Conservation (phyloP, 1,140 invertebrate genomes). For the Conopomorpha cramerella region DNA sequence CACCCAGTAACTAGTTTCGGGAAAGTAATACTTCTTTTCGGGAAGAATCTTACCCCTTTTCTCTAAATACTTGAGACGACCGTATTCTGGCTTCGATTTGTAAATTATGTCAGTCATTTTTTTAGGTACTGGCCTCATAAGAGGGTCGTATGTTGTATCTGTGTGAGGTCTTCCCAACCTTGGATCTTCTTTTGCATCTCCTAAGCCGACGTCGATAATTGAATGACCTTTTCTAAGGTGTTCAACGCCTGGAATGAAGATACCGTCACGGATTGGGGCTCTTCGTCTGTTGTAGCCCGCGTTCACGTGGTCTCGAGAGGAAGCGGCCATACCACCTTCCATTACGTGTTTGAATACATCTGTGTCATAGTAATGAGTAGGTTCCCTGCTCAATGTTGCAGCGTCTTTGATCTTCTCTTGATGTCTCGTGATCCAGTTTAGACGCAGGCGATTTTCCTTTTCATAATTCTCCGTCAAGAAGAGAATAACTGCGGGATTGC, state of each 20-base stretch:
- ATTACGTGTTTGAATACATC: constrained; percentile 27
- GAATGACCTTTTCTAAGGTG: constrained; percentile 23
- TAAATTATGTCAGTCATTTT: constrained; percentile 20
- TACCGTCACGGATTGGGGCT: constrained; percentile 18
- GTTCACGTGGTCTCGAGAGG: constrained; percentile 20
- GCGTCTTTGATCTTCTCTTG: constrained; percentile 20
- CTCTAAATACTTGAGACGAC: constrained; percentile 19
- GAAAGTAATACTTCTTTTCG: constrained; percentile 31
- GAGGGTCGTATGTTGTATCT: constrained; percentile 19
- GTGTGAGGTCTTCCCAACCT: constrained; percentile 16
- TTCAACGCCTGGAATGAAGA: constrained; percentile 16
- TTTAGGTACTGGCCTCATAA: constrained; percentile 30
- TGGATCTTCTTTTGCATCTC: constrained; percentile 23
- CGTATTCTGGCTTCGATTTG: constrained; percentile 27
- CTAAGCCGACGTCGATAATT: constrained; percentile 21
- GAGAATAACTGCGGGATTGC: constrained; percentile 25
- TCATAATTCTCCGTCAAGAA: constrained; percentile 36
- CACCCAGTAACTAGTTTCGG: constrained; percentile 21
- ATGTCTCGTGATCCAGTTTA: constrained; percentile 34
- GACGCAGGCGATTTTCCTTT: constrained; percentile 29
- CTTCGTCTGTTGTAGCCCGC: constrained; percentile 18
- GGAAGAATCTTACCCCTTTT: constrained; percentile 16
- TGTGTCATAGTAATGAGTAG: constrained; percentile 25
- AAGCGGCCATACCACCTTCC: constrained; percentile 20
- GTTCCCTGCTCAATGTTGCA: constrained; percentile 21